A percentile compares a stretch with the other conserved stretches of the same genome.
Evolutionary conservation across 2,113 vertebrate genomes (phyloP).

Genomic region (Sula dactylatra): DNA sequence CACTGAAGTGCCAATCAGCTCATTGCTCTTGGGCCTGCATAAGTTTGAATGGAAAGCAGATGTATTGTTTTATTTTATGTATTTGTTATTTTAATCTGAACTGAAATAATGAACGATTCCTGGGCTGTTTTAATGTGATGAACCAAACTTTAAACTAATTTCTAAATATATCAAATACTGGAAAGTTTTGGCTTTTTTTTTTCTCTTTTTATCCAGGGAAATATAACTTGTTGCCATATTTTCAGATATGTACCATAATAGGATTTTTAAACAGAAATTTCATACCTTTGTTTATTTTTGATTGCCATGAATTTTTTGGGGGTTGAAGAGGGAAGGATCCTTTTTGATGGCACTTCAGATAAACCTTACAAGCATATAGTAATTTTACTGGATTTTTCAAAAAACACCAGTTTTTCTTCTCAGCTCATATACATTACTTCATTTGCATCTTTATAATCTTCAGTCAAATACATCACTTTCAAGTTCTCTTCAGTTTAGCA

Average conservation of each 20-base stretch:
- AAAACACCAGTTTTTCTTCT: not conserved
- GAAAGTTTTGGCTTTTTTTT: not conserved
- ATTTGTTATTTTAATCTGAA: not conserved
- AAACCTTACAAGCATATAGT: not conserved
- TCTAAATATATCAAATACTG: not conserved
- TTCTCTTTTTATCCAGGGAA: not conserved
- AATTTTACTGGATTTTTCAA: not conserved
- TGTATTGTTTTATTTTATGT: not conserved
- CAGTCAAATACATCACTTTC: not conserved
- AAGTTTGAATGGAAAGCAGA: not conserved
- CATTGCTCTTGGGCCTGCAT: not conserved
- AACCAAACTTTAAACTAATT: not conserved
- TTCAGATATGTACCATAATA: not conserved
- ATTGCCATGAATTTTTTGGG: not conserved
- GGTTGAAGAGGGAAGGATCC: not conserved
- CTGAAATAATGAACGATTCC: not conserved
- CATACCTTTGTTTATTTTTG: not conserved
- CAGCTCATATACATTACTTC: not conserved
- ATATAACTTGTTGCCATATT: not conserved
- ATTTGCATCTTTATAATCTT: not conserved
- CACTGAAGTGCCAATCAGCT: not conserved
- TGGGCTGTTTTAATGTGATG: not conserved
- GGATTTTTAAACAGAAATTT: not conserved
- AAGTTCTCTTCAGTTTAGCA: not conserved
- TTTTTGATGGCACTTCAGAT: not conserved